Base-by-base conservation (phyloP, 2,797 vertebrate genomes). In the Hippocampus kuda region DNA sequence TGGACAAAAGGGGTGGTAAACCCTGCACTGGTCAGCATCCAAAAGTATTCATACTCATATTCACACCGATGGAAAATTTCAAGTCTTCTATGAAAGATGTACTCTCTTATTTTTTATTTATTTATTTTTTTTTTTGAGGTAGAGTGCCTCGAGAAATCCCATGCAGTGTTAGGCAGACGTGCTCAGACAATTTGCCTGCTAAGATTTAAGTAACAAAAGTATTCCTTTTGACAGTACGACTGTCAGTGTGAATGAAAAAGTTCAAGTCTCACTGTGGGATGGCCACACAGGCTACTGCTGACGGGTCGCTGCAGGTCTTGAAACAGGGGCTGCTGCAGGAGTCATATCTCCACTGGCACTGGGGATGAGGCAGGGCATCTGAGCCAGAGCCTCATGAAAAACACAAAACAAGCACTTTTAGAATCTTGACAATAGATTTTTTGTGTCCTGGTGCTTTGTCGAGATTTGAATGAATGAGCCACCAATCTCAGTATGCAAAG, bases 301-400 rank as follows among this genome's bases (percentile, higher is more conserved):
- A 68, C 0, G 95, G 95, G 80, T 99, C 94, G 30, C 91, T 92
- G 89, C 97, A 99, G 68, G 95, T 96, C 82, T 82, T 93, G 87
- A 95, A 98, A 83, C 97, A 99, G 34, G 95, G 94, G 59, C 88
- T 92, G 74, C 88, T 71, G 53, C 97, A 99, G 66, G 93, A 84
- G 69, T 98, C 94, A 1, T 97, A 98, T 71, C 72, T 89, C 97
- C 97, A 99, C 79, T 98, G 94, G 72, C 96, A 98, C 0, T 80
- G 76, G 53, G 94, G 91, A 75, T 74, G 89, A 16, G 89, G 84
- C 6, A 74, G 75, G 71, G 86, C 68, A 3, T 81, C 81, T 2
- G 86, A 79, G 49, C 86, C 85, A 53, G 83, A 82, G 72, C 93
- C 96, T 99, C 81, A 75, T 77, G 84, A 80, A 71, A 57, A 73